Evolutionary conservation across 1,140 invertebrate species (phyloP).

Genomic region (Ditylenchus dipsaci): DNA sequence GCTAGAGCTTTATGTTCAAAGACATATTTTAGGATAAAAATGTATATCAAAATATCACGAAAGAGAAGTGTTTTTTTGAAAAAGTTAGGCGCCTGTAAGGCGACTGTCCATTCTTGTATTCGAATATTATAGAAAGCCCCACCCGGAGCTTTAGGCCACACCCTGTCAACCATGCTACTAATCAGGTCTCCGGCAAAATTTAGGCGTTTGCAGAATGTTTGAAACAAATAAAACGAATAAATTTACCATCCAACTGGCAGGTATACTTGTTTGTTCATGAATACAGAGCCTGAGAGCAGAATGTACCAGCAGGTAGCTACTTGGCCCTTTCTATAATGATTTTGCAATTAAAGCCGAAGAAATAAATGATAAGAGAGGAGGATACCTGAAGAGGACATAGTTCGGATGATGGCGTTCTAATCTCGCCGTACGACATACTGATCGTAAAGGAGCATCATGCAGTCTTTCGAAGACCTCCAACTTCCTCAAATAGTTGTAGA

Average conservation of each 20-base stretch:
- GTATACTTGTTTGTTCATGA: conserved; percentile 52
- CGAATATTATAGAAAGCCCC: too few species aligned
- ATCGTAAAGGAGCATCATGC: conserved; percentile 30
- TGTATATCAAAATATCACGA: too few species aligned
- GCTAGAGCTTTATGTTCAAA: too few species aligned
- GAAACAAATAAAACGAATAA: not conserved
- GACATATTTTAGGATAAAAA: too few species aligned
- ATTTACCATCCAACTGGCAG: conserved; percentile 46
- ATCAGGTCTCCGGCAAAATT: too few species aligned
- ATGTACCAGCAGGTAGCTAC: conserved; percentile 50
- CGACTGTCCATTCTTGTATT: too few species aligned
- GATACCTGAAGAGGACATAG: conserved; percentile 44
- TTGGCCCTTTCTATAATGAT: conserved; percentile 43
- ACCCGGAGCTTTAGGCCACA: too few species aligned
- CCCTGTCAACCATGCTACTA: too few species aligned
- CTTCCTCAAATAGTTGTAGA: conserved; percentile 37
- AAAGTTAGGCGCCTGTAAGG: too few species aligned
- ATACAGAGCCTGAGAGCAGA: conserved; percentile 40
- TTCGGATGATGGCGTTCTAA: conserved; percentile 44
- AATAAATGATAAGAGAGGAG: not conserved
- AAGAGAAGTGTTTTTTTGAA: too few species aligned
- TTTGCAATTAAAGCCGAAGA: not conserved
- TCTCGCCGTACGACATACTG: conserved; percentile 37
- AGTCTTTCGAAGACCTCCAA: conserved; percentile 41
- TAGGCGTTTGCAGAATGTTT: too few species aligned